Percentiles rank a stretch among this genome's conserved stretches.
Evolutionary conservation across 2,888 invertebrate genomes (phyloP).

Genomic region (Timema cristinae): DNA sequence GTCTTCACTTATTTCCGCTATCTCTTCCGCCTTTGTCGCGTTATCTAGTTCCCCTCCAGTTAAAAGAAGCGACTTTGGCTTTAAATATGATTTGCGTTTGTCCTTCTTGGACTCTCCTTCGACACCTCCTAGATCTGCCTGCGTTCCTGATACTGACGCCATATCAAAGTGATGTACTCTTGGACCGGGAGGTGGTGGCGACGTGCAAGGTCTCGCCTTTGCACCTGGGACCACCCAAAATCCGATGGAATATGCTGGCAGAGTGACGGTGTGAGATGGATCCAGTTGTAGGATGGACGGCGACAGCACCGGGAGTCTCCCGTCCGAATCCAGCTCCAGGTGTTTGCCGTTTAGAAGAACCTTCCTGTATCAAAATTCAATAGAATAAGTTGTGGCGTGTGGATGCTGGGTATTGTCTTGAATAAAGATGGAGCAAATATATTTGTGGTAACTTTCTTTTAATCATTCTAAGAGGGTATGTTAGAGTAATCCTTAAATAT

Average conservation of each 20-base stretch:
- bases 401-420: no score
- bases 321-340: constrained; percentile 55
- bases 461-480: no score
- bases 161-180: not conserved
- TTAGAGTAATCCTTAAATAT: no score
- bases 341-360: constrained; percentile 60
- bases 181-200: not conserved
- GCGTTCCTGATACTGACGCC: not conserved
- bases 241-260: constrained; percentile 65
- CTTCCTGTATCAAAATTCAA: constrained; percentile 47
- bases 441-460: no score
- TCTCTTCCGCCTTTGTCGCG: not conserved
- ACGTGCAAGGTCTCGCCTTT: constrained; percentile 54
- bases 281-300: constrained; percentile 32
- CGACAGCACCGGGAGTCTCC: constrained; percentile 46
- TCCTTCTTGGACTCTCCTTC: not conserved
- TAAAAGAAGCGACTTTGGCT: not conserved
- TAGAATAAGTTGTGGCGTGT: no score
- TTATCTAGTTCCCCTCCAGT: no score
- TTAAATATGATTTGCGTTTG: not conserved
- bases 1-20: no score
- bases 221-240: constrained; percentile 72
- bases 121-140: not conserved
- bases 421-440: no score
- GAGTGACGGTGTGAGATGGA: constrained; percentile 52